Base-by-base conservation (phyloP, 2,888 invertebrate genomes). In the Helleia helle region DNA sequence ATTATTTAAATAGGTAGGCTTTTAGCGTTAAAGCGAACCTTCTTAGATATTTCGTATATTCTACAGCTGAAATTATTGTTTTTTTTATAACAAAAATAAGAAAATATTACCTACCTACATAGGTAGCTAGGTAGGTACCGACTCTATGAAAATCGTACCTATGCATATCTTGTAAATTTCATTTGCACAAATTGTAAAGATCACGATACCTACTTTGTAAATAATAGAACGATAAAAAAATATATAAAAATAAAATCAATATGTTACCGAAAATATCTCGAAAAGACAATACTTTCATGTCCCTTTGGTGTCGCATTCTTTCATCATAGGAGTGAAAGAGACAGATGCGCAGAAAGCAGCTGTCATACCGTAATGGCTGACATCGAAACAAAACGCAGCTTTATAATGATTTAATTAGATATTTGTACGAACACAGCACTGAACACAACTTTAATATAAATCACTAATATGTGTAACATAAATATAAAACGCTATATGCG, bases 281-380 rank as follows among this genome's bases (percentile, higher is more conserved):
- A 3, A 18, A 12, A 29, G 18, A 34, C 13, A 15, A 14, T 22
- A 3, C 5, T 15, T 22, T 9, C 12, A 18, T 11, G n/a, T 22
- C 9, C 13, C 26, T 14, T 25, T 13, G 13, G n/a, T 34, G 12
- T 34, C n/a, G 14, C 27, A 12, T 13, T 41, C 44, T 51, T 43
- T 46, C 51, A 49, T 51, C 51, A 43, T 58, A 52, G 55, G 74
- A 60, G 66, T 50, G 56, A 81, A 58, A 63, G 75, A 65, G 74
- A 76, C 46, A 54, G 60, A 54, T 37, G 58, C 55, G 67, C 49
- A 56, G 62, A 57, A 60, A 65, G 65, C 67, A 59, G 46, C 49
- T 51, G 50, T 49, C 51, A 49, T 58, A 61, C 52, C 56, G 59
- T 67, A 74, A 79, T 71, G 75, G 68, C 72, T 70, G 68, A 63